phyloP scores from a whole-genome alignment of 1,140 invertebrate genomes.

The Zaprionus ornatus region DNA sequence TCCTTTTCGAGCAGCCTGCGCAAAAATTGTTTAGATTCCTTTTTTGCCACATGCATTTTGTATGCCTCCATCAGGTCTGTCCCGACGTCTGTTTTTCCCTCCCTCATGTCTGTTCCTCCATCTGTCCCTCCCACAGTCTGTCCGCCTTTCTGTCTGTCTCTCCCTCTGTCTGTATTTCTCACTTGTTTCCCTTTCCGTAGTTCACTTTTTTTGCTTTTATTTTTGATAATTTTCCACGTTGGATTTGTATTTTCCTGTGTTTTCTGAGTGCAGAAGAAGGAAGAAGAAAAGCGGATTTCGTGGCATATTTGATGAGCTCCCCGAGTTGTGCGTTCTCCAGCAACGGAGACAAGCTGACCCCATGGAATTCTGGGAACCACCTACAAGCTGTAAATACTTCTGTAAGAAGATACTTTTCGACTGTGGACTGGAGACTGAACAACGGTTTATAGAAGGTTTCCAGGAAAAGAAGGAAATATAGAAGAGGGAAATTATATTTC shows the following conservation, averaged over 20 bases:
- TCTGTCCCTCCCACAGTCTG: neutral
- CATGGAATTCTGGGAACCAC: constrained; percentile 29
- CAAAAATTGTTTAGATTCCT: constrained; percentile 73
- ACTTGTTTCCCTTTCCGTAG: constrained; percentile 21
- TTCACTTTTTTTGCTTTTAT: constrained; percentile 52
- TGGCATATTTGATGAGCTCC: constrained; percentile 68
- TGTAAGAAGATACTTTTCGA: constrained; percentile 6
- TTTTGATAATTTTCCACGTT: constrained; percentile 75
- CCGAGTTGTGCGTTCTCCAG: constrained; percentile 42
- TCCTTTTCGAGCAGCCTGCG: constrained; percentile 61
- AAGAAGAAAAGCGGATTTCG: constrained; percentile 58
- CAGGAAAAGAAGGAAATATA: neutral
- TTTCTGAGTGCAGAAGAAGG: constrained; percentile 16
- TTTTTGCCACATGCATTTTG: constrained; percentile 57
- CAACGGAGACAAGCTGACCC: constrained; percentile 13
- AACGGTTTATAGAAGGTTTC: neutral
- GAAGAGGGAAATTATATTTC: neutral
- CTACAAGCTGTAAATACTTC: constrained; percentile 21
- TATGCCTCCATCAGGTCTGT: constrained; percentile 30
- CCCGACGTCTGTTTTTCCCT: constrained; percentile 10
- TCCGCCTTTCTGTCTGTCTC: constrained; percentile 1
- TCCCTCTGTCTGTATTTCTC: constrained; percentile 15
- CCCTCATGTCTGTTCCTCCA: constrained; percentile 10
- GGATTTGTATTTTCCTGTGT: constrained; percentile 45
- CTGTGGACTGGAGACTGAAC: neutral